Conservation (phyloP, 2,888 invertebrate genomes). For the Scaeva pyrastri region DNA sequence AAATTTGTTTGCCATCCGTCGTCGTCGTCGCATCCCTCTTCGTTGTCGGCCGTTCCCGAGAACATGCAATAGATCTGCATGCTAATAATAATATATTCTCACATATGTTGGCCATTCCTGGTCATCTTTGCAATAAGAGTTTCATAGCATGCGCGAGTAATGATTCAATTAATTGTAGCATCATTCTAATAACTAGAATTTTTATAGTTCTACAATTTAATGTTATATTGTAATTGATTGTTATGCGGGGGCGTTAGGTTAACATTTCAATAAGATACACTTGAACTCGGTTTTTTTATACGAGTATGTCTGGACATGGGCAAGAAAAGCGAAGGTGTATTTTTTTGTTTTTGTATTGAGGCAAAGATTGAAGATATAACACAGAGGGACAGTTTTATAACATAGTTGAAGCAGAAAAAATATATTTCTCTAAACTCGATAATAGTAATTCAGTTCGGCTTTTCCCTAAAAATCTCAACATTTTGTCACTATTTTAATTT, state of each 20-base stretch:
- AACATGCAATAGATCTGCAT: conserved; percentile 65
- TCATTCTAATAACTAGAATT: conserved; percentile 61
- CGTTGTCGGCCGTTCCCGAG: background rate
- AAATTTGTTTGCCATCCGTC: conserved; percentile 51
- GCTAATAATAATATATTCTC: background rate
- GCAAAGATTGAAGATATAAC: background rate
- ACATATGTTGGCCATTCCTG: conserved; percentile 16
- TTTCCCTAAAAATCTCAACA: too few species aligned
- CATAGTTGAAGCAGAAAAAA: too few species aligned
- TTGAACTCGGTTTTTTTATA: conserved; percentile 44
- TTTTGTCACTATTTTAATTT: too few species aligned
- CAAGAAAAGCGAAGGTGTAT: conserved; percentile 27
- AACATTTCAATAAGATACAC: conserved; percentile 52
- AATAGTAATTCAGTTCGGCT: too few species aligned
- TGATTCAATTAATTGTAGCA: conserved; percentile 71
- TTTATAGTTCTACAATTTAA: conserved; percentile 26
- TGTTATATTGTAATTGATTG: conserved; percentile 44
- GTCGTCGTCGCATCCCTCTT: too few species aligned
- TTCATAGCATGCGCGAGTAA: conserved; percentile 55
- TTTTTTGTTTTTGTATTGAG: background rate
- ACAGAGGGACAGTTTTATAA: conserved; percentile 2
- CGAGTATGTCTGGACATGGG: background rate
- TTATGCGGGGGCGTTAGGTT: conserved; percentile 59
- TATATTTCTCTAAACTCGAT: too few species aligned
- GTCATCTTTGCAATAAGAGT: background rate